Evolutionary conservation across 2,113 vertebrate genomes (phyloP).

Genomic region (Phyllostomus discolor): DNA sequence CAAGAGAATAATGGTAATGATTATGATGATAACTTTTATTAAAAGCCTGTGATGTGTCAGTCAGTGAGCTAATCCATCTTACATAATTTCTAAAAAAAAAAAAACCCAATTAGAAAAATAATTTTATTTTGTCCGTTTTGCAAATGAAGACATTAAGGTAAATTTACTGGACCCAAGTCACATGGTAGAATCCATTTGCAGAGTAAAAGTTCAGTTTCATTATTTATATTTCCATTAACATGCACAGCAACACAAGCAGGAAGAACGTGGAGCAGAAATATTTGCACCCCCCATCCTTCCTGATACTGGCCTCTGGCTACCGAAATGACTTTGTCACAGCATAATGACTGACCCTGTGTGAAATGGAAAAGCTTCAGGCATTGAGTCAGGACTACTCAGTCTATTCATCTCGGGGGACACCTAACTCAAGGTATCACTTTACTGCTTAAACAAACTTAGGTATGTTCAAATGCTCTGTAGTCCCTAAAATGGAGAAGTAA

Average conservation of each 20-base stretch:
- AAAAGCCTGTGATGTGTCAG: background rate
- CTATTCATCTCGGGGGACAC: background rate
- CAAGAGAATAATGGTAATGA: background rate
- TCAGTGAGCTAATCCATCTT: background rate
- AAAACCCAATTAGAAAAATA: background rate
- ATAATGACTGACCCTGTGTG: background rate
- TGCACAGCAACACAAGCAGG: background rate
- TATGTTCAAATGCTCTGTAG: background rate
- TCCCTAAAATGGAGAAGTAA: background rate
- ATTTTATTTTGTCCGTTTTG: background rate
- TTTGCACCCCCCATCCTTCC: background rate
- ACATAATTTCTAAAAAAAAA: background rate
- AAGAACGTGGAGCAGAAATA: background rate
- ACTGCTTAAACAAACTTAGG: background rate
- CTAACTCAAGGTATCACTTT: background rate
- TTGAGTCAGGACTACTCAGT: background rate
- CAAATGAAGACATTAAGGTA: background rate
- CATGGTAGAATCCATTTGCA: background rate
- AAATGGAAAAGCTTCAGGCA: background rate
- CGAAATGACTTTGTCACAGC: background rate
- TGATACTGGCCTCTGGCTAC: background rate
- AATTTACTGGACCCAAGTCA: background rate
- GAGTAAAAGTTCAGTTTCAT: background rate
- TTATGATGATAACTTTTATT: conserved; percentile 4
- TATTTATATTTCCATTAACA: background rate